Percentiles rank a stretch among this genome's conserved stretches.
phyloP scores from a whole-genome alignment of 2,797 vertebrate species.

The Chromis chromis region DNA sequence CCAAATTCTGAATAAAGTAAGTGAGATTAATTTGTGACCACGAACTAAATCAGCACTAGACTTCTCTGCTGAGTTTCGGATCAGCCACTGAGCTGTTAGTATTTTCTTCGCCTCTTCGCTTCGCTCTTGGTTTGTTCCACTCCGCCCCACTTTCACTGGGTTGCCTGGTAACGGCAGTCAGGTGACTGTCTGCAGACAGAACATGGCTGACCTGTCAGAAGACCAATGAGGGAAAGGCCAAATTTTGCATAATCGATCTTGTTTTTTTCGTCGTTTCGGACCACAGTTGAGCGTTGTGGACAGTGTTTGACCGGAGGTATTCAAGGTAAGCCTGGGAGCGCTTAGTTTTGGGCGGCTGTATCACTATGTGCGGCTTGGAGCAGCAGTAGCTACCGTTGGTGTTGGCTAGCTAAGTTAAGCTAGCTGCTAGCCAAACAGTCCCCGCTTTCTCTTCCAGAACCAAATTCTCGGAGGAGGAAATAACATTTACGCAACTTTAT shows the following conservation, averaged over 20 bases:
- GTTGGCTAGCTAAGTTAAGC: slow-evolving; percentile 67
- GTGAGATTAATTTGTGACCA: not conserved
- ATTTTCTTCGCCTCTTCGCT: not conserved
- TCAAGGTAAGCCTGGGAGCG: slow-evolving; percentile 68
- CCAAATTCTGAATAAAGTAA: not conserved
- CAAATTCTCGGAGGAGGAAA: slow-evolving; percentile 9
- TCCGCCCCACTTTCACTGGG: slow-evolving; percentile 67
- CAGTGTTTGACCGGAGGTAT: slow-evolving; percentile 35
- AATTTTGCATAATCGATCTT: slow-evolving; percentile 76
- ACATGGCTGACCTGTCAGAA: slow-evolving; percentile 87
- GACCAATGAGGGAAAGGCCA: slow-evolving; percentile 81
- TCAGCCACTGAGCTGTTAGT: not conserved
- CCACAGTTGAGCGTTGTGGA: slow-evolving; percentile 49
- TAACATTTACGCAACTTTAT: slow-evolving; percentile 12
- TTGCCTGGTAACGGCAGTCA: slow-evolving; percentile 84
- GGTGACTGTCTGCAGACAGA: slow-evolving; percentile 86
- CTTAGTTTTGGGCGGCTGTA: not conserved
- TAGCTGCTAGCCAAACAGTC: slow-evolving; percentile 71
- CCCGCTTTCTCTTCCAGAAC: slow-evolving; percentile 39
- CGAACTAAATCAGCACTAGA: not conserved
- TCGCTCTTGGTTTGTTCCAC: slow-evolving; percentile 36
- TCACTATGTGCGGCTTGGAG: not conserved
- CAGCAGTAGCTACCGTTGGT: slow-evolving; percentile 45
- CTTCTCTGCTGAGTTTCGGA: not conserved
- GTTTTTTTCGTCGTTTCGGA: slow-evolving; percentile 60